Percentiles rank a stretch among this genome's conserved stretches.
phyloP scores from a whole-genome alignment of 2,113 vertebrate species.

The Chunga burmeisteri region DNA sequence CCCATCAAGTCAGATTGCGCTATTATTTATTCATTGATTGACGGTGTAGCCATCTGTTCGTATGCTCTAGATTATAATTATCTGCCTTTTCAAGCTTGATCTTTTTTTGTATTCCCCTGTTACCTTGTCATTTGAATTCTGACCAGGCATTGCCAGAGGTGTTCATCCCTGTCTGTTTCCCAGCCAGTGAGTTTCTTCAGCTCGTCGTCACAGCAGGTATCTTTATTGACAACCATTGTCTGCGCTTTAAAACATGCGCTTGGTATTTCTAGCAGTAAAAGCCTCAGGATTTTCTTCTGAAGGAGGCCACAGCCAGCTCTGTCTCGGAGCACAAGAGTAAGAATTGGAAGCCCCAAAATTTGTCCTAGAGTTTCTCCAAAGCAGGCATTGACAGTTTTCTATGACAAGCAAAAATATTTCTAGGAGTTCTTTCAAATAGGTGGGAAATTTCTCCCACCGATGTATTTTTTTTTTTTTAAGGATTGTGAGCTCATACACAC shows the following conservation, averaged over 20 bases:
- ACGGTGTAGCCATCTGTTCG: conserved; percentile 49
- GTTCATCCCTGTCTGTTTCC: not conserved
- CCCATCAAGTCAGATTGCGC: conserved; percentile 19
- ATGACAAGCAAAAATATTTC: not conserved
- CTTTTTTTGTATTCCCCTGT: conserved; percentile 13
- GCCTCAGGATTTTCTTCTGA: not conserved
- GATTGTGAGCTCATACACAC: not conserved
- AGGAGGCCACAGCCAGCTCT: not conserved
- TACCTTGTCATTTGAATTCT: conserved; percentile 18
- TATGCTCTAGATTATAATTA: conserved; percentile 36
- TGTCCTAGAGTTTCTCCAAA: not conserved
- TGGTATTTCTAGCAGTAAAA: not conserved
- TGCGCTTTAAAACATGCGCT: not conserved
- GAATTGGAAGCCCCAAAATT: not conserved
- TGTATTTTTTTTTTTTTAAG: not conserved
- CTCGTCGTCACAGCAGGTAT: not conserved
- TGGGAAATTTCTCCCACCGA: not conserved
- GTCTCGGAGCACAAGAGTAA: not conserved
- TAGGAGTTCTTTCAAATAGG: not conserved
- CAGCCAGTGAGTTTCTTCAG: not conserved
- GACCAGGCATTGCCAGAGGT: conserved; percentile 11
- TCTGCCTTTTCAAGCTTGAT: conserved; percentile 11
- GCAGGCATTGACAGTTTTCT: not conserved
- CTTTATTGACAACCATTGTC: not conserved
- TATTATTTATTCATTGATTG: conserved; percentile 62